Percentiles rank a stretch among this genome's conserved stretches.
These are phyloP conservation scores for Nephrotoma appendiculata DNA, from an alignment of 2,888 invertebrate genomes.

Conservation along the genomic window DNA sequence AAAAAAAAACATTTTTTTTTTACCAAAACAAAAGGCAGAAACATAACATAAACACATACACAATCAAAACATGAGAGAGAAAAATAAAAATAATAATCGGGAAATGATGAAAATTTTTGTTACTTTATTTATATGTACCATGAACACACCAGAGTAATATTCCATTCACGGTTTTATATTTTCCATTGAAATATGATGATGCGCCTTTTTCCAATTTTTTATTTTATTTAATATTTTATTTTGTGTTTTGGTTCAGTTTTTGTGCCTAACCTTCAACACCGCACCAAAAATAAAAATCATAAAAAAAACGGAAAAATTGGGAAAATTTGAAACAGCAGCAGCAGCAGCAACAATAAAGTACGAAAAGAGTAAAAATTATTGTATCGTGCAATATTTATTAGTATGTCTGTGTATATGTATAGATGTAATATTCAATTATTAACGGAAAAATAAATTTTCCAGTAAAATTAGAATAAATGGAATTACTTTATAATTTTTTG, in stretches of 20 bases:
- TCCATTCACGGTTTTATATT: background rate
- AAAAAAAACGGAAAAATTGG: background rate
- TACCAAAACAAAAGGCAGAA: background rate
- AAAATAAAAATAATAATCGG: background rate
- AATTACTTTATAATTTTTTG: background rate
- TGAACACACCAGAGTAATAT: background rate
- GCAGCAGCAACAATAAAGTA: background rate
- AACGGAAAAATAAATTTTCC: background rate
- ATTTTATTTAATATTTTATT: background rate
- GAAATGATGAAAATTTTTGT: background rate
- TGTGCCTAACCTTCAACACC: background rate
- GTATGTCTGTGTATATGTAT: background rate
- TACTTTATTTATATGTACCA: background rate
- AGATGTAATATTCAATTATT: background rate
- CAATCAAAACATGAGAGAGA: background rate
- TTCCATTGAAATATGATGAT: background rate
- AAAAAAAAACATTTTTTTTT: background rate
- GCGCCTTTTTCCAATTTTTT: background rate
- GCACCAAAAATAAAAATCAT: background rate
- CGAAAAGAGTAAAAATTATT: background rate
- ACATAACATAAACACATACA: background rate
- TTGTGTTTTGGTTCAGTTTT: background rate
- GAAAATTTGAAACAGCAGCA: background rate
- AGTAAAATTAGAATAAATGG: background rate
- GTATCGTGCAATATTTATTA: background rate